Conservation (phyloP, 2,113 vertebrate genomes). For the Thymallus thymallus region DNA sequence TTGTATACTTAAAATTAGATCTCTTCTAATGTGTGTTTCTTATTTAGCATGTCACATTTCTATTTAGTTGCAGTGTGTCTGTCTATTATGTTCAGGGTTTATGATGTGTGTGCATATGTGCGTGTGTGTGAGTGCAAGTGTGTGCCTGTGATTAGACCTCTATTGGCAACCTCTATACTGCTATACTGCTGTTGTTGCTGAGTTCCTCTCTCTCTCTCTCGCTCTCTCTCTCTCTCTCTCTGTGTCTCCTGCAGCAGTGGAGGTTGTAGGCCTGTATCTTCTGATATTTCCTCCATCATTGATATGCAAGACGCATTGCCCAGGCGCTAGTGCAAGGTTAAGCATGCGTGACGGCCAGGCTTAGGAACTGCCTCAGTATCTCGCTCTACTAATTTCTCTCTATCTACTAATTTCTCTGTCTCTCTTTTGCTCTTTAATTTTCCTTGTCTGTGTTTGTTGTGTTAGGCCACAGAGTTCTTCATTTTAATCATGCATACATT, state of each 20-base stretch:
- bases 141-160: neutral
- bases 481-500: slow-evolving; percentile 31
- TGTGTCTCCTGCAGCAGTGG: slow-evolving; percentile 20
- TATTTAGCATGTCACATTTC: neutral
- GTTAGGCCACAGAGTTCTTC: slow-evolving; percentile 35
- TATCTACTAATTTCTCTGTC: slow-evolving; percentile 12
- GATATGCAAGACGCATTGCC: slow-evolving; percentile 73
- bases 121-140: neutral
- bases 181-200: slow-evolving; percentile 28
- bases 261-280: slow-evolving; percentile 60
- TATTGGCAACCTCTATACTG: neutral
- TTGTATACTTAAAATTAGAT: neutral
- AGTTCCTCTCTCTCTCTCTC: slow-evolving; percentile 4
- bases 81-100: too few species aligned
- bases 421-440: slow-evolving; percentile 16
- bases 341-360: slow-evolving; percentile 72
- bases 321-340: slow-evolving; percentile 74
- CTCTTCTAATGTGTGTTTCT: neutral
- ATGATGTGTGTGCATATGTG: neutral
- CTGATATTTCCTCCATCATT: slow-evolving; percentile 70
- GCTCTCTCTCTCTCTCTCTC: neutral
- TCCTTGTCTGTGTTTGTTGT: slow-evolving; percentile 37
- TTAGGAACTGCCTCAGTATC: slow-evolving; percentile 65
- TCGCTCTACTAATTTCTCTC: slow-evolving; percentile 40
- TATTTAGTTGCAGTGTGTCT: neutral